Evolutionary conservation across 2,113 vertebrate species (phyloP).

Genomic region (Sardina pilchardus): DNA sequence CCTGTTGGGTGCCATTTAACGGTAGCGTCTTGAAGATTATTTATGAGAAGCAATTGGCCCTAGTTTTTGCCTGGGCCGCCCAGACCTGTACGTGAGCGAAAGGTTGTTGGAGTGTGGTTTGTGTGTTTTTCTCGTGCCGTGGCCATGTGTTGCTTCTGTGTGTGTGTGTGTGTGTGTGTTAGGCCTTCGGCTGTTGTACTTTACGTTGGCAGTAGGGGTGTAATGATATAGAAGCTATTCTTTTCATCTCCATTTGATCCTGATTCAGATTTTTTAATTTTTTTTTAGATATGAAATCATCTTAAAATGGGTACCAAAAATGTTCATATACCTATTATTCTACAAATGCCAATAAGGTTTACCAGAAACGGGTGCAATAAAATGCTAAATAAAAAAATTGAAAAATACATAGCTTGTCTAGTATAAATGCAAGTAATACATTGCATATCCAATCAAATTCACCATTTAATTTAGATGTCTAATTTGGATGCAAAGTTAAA

Average conservation of each 20-base stretch:
- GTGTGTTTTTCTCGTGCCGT: slow-evolving; percentile 2
- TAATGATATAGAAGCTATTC: not conserved
- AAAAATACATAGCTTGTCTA: too few relatives aligned
- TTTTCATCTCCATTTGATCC: too few relatives aligned
- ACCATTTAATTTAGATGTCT: too few relatives aligned
- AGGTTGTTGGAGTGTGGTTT: not conserved
- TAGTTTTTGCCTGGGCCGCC: slow-evolving; percentile 10
- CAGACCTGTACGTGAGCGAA: slow-evolving; percentile 42
- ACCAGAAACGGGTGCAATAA: too few relatives aligned
- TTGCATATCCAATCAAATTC: too few relatives aligned
- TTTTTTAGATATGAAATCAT: too few relatives aligned
- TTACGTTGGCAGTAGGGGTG: not conserved
- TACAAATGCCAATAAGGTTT: not conserved
- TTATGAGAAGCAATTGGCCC: slow-evolving; percentile 25
- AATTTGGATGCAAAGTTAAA: too few relatives aligned
- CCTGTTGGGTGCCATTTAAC: slow-evolving; percentile 50
- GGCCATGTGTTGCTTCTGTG: not conserved
- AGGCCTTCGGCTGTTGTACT: not conserved
- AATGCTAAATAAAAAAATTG: too few relatives aligned
- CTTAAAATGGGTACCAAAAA: too few relatives aligned
- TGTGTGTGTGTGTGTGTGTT: slow-evolving; percentile 3
- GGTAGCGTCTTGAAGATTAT: slow-evolving; percentile 20
- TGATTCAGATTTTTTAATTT: too few relatives aligned
- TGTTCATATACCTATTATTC: too few relatives aligned
- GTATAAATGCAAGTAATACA: too few relatives aligned